phyloP scores from a whole-genome alignment of 2,888 invertebrate species.

The Tineola bisselliella region DNA sequence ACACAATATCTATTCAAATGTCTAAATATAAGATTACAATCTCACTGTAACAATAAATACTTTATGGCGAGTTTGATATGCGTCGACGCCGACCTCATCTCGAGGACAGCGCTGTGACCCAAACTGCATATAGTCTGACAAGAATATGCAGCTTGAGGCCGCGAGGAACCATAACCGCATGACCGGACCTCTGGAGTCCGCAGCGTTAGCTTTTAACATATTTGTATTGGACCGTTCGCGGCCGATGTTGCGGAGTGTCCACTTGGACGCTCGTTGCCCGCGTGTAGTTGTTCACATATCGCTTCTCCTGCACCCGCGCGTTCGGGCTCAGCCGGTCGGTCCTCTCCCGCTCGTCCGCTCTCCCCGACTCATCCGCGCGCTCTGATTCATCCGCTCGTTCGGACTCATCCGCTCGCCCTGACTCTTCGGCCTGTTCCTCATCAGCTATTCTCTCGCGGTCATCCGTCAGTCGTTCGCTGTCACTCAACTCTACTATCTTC shows the following conservation, averaged over 20 bases:
- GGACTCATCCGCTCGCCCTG: conserved; percentile 17
- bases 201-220: not conserved
- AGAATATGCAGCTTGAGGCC: not conserved
- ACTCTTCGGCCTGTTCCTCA: conserved; percentile 23
- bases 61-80: not conserved
- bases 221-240: not conserved
- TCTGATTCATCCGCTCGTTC: conserved; percentile 19
- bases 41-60: not conserved
- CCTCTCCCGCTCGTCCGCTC: conserved; percentile 44
- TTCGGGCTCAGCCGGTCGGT: conserved; percentile 38
- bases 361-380: conserved; percentile 26
- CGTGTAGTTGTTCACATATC: conserved; percentile 43
- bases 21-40: not conserved
- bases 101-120: not conserved
- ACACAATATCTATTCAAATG: not conserved
- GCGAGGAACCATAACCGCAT: not conserved
- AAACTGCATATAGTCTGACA: not conserved
- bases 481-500: conserved; percentile 22
- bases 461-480: conserved; percentile 24
- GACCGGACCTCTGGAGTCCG: not conserved
- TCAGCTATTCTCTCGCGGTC: conserved; percentile 25
- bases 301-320: conserved; percentile 41
- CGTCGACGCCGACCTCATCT: not conserved
- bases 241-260: conserved; percentile 32
- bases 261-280: conserved; percentile 43